Evolutionary conservation across 2,888 invertebrate genomes (phyloP), one percentile per base, ranked within the genome.

Genomic region (Xestia xanthographa): DNA sequence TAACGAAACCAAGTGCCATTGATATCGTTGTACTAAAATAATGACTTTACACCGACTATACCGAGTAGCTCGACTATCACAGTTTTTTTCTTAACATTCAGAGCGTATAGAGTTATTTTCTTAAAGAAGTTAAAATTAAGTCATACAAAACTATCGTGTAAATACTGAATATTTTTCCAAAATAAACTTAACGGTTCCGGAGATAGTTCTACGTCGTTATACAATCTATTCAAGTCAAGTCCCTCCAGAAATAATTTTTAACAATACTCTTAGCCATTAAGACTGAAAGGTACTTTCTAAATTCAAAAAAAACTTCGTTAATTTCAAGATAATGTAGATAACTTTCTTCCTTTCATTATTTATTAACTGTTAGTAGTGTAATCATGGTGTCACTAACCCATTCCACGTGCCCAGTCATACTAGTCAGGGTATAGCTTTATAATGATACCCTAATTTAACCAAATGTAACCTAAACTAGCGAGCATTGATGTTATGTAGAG

Each of bases 191-290:
- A 91, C 88, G 83, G 86, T 91, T 90, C 92, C 92, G 92, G 91
- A 92, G 88, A 92, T 92, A 94, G 89, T 90, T 92, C 91, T 94
- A 94, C 90, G 87, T 91, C 90, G 89, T 92, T 91, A 92, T 92
- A 93, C 92, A 90, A 93, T 92, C 93, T 92, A 92, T 94, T 93
- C 85, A 94, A 92, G 92, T 93, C 91, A 95, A 95, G 89, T 96
- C 96, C 96, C 95, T 96, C 96, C 96, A 96, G 90, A 94, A 85
- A 94, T 93, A 93, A 90, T 93, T 93, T 92, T 92, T 93, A 94
- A 94, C 93, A 94, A 93, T 94, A 95, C 92, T 95, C 91, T 93
- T 96, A 95, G 95, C 93, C 91, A 91, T 92, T 95, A 96, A 96
- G 96, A 96, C 96, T 96, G 95, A 95, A 94, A 91, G 92, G 92